phyloP scores from a whole-genome alignment of 1,140 invertebrate species.

The Venturia canescens region DNA sequence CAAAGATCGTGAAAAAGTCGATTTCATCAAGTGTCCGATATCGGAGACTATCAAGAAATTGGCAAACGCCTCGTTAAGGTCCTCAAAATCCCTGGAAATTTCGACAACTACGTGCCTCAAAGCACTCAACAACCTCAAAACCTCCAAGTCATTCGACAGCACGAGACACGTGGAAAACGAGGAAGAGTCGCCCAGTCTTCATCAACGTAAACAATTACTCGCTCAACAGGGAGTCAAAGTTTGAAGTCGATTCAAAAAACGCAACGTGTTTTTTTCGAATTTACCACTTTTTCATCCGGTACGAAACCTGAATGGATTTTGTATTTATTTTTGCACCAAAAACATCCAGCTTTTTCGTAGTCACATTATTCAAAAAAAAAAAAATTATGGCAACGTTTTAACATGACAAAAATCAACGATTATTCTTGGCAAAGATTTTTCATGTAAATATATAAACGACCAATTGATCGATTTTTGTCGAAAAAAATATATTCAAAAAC shows the following conservation, averaged over 20 bases:
- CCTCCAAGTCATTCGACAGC: slow-evolving; percentile 66
- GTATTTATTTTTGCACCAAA: background rate
- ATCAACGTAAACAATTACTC: slow-evolving; percentile 73
- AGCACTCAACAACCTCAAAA: slow-evolving; percentile 66
- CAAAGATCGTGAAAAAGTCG: slow-evolving; percentile 65
- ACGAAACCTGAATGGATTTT: background rate
- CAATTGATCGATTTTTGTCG: too few relatives aligned
- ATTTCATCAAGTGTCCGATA: slow-evolving; percentile 73
- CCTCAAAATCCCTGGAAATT: slow-evolving; percentile 71
- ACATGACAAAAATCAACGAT: too few relatives aligned
- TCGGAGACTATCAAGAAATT: slow-evolving; percentile 74
- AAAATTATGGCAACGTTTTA: too few relatives aligned
- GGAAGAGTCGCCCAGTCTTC: slow-evolving; percentile 72
- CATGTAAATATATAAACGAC: too few relatives aligned
- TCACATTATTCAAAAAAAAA: too few relatives aligned
- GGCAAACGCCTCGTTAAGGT: slow-evolving; percentile 71
- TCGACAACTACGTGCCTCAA: slow-evolving; percentile 67
- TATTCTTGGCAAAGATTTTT: too few relatives aligned
- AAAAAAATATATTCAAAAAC: too few relatives aligned
- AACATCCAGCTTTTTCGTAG: too few relatives aligned
- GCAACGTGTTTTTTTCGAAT: slow-evolving; percentile 6
- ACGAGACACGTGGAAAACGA: slow-evolving; percentile 59
- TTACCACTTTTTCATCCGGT: background rate
- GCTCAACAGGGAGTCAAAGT: slow-evolving; percentile 74
- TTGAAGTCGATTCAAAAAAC: slow-evolving; percentile 46